Evolutionary conservation across 23 tunicate species (phyloP), one percentile per base, ranked within the genome.

Genomic region (Aplidium turbinatum): DNA sequence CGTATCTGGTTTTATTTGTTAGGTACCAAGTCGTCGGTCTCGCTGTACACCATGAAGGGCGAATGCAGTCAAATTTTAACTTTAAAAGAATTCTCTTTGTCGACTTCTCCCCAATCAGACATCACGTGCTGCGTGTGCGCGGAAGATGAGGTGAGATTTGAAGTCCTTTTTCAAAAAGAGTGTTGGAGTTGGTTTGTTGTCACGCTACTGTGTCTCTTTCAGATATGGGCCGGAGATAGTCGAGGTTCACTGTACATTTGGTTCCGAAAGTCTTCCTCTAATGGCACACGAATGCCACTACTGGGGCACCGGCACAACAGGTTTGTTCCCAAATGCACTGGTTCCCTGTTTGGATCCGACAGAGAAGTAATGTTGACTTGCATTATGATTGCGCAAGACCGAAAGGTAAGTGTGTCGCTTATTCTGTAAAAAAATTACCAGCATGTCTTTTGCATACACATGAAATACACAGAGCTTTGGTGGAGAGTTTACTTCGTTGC

Each of bases 161-260:
- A 9, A 56, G 24, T 23, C 27, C 28, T 68, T 38, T 39, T 11
- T 25, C 45, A 63, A 63, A 26, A n/a, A n/a, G n/a, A n/a, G n/a
- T n/a, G n/a, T n/a, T n/a, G n/a, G n/a, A n/a, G n/a, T n/a, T n/a
- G n/a, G n/a, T n/a, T n/a, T n/a, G n/a, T n/a, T n/a, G n/a, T n/a
- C n/a, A n/a, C n/a, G n/a, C n/a, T n/a, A n/a, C n/a, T n/a, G n/a
- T n/a, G n/a, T n/a, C n/a, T 65, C 27, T 4, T 66, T 24, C 25
- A 87, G 95, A 81, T 87, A 23, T 87, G 86, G 86, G 78, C 77
- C 19, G 95, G 95, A 16, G 95, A 87, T 66, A 61, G 81, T 23
- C 35, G 25, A 22, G 95, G 95, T 1, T 73, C 77, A 2, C 31
- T 87, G 31, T 87, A 73, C 60, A 76, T 75, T 34, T 87, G 95